Evolutionary conservation across 1,140 invertebrate species (phyloP).

Genomic region (Drosophila sp.): DNA sequence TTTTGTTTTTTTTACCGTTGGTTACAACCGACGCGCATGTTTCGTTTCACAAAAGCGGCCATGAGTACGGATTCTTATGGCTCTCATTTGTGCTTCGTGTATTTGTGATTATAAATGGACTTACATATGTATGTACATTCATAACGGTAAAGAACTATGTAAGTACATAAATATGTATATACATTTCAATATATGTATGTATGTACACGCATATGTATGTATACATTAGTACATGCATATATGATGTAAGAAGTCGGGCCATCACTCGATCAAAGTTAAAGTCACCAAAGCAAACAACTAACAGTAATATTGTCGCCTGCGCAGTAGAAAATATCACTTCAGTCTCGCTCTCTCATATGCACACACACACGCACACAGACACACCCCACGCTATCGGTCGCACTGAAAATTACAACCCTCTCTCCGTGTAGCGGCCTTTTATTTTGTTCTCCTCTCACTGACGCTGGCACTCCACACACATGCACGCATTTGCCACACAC

Average conservation of each 20-base stretch:
- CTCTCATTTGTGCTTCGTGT: neutral
- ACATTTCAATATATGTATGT: neutral
- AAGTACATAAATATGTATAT: neutral
- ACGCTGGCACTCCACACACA: slow-evolving; percentile 1
- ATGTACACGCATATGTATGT: neutral
- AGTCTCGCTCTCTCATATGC: neutral
- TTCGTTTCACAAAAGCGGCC: neutral
- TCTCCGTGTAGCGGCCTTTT: slow-evolving; percentile 50
- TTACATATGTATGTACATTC: too few relatives aligned
- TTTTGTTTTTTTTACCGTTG: neutral
- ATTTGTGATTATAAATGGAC: neutral
- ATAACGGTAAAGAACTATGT: too few relatives aligned
- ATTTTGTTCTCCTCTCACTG: slow-evolving; percentile 3
- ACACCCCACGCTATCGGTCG: neutral
- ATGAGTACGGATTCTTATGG: neutral
- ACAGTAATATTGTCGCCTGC: slow-evolving; percentile 74
- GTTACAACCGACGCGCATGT: slow-evolving; percentile 1
- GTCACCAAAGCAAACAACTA: slow-evolving; percentile 31
- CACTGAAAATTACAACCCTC: slow-evolving; percentile 50
- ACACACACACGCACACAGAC: slow-evolving; percentile 26
- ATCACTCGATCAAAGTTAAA: slow-evolving; percentile 38
- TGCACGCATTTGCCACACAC: neutral
- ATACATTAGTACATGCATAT: neutral
- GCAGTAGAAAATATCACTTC: slow-evolving; percentile 41
- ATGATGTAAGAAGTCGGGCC: neutral